Evolutionary conservation across 2,797 vertebrate species (phyloP).

Genomic region (Pseudomugil gertrudae): DNA sequence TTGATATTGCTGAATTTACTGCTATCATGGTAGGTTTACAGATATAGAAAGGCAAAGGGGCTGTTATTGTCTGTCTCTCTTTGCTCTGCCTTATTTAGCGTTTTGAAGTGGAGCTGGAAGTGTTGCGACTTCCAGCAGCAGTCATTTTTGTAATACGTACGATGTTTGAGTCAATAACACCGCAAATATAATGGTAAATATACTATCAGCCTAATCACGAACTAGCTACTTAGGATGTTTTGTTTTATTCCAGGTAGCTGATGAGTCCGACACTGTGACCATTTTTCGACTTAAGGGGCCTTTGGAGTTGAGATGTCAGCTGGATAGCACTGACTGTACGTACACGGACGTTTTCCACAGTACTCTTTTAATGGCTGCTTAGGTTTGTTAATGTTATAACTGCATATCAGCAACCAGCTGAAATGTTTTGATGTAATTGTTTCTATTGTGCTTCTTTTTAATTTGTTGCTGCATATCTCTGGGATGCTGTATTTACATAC

Average conservation of each 20-base stretch:
- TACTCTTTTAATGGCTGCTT: neutral
- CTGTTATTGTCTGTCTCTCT: accelerated
- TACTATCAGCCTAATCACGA: neutral
- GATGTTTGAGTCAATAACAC: too few relatives aligned
- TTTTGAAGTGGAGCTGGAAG: too few relatives aligned
- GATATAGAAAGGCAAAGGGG: neutral
- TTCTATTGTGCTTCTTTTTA: neutral
- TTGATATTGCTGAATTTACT: neutral
- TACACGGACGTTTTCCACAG: constrained; percentile 16
- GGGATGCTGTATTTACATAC: neutral
- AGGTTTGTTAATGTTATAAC: neutral
- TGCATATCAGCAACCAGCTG: neutral
- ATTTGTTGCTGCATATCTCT: neutral
- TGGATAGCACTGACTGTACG: constrained; percentile 86
- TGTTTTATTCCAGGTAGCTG: constrained; percentile 61
- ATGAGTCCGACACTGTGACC: constrained; percentile 61
- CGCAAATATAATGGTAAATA: neutral
- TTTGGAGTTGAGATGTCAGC: constrained; percentile 88
- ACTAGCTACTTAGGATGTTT: neutral
- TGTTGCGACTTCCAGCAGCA: too few relatives aligned
- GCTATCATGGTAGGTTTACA: constrained; percentile 59
- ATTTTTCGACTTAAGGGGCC: constrained; percentile 88
- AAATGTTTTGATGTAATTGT: neutral
- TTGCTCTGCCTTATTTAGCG: neutral
- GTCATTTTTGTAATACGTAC: too few relatives aligned